phyloP scores from a whole-genome alignment of 2,888 invertebrate genomes.

The Gymnosoma rotundatum region DNA sequence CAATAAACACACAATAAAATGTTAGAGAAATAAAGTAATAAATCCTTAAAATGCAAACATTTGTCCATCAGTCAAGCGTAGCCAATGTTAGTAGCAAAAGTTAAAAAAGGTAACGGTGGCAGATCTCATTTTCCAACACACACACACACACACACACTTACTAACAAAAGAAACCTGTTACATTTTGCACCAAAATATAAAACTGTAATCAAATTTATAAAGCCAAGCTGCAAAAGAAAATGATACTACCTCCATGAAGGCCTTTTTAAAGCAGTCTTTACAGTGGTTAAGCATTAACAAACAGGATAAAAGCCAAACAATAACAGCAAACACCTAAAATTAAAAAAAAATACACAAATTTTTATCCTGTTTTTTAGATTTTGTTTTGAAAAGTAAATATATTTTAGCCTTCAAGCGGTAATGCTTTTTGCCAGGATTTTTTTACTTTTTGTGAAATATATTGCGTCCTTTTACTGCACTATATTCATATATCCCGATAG shows the following conservation, averaged over 20 bases:
- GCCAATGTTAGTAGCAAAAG: constrained; percentile 1
- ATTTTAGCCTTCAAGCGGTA: constrained; percentile 29
- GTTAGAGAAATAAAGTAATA: constrained; percentile 61
- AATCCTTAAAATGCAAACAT: constrained; percentile 68
- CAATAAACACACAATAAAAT: constrained; percentile 61
- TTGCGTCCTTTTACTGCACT: constrained; percentile 14
- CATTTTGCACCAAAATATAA: constrained; percentile 30
- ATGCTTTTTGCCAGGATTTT: not conserved
- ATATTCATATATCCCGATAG: not conserved
- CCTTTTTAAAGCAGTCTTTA: constrained; percentile 16
- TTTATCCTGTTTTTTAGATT: not conserved
- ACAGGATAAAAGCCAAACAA: constrained; percentile 36
- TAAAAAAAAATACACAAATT: constrained; percentile 23
- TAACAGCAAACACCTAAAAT: constrained; percentile 38
- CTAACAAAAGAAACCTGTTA: constrained; percentile 34
- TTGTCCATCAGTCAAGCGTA: constrained; percentile 62
- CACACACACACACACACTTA: constrained; percentile 27
- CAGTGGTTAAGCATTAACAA: constrained; percentile 54
- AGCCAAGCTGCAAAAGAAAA: constrained; percentile 35
- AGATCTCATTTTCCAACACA: constrained; percentile 13
- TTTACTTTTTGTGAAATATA: constrained; percentile 9
- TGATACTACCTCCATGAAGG: constrained; percentile 4
- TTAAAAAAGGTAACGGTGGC: not conserved
- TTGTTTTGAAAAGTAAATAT: not conserved
- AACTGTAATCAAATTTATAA: constrained; percentile 66